A percentile compares a stretch with the other conserved stretches of the same genome.
Conservation (phyloP, 2,888 invertebrate species). For the Ditula angustiorana region DNA sequence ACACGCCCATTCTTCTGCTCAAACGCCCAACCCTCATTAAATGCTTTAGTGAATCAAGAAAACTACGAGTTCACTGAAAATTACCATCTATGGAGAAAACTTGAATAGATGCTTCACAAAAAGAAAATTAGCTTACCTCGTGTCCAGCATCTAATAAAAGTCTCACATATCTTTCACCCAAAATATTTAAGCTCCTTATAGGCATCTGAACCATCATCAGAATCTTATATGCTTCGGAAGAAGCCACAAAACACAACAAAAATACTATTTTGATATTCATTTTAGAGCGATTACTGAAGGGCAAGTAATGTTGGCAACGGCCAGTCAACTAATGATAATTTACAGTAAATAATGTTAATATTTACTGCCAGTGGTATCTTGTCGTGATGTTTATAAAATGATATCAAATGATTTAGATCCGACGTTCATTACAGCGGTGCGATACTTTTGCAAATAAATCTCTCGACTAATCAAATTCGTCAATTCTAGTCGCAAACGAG, state of each 20-base stretch:
- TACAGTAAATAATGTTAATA: background rate
- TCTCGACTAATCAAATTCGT: no score
- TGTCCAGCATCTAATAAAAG: slow-evolving; percentile 22
- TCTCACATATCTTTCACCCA: slow-evolving; percentile 30
- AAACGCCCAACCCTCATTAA: no score
- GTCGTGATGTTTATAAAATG: background rate
- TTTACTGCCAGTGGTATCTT: background rate
- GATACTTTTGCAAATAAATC: background rate
- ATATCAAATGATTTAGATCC: background rate
- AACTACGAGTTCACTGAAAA: no score
- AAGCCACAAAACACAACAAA: background rate
- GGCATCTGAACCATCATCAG: slow-evolving; percentile 20
- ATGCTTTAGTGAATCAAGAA: no score
- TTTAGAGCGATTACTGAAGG: background rate
- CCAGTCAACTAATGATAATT: background rate
- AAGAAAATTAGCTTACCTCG: slow-evolving; percentile 3
- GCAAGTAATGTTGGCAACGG: background rate
- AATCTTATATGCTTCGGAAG: slow-evolving; percentile 18
- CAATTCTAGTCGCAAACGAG: no score
- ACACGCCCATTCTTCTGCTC: no score
- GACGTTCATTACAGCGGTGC: no score
- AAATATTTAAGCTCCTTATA: slow-evolving; percentile 29
- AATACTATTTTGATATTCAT: slow-evolving; percentile 19
- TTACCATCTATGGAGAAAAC: no score
- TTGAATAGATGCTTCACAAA: no score